phyloP scores from a whole-genome alignment of 1,140 invertebrate genomes.

The Agrypnia vestita region DNA sequence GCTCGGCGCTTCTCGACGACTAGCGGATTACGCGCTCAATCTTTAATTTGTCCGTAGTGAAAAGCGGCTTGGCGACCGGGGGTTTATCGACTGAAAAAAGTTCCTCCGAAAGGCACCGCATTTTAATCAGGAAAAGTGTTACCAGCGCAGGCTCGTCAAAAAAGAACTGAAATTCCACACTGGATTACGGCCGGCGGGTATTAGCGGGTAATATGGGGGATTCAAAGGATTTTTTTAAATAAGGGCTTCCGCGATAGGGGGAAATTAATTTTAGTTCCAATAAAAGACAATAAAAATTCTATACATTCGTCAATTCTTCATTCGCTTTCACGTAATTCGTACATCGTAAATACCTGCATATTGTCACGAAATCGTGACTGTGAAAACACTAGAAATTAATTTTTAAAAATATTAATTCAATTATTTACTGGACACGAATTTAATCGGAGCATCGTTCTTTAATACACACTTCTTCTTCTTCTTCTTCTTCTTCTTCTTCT shows the following conservation, averaged over 20 bases:
- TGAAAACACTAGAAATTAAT: too few relatives aligned
- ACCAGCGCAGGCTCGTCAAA: conserved; percentile 15
- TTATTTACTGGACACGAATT: too few relatives aligned
- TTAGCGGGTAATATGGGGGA: conserved; percentile 18
- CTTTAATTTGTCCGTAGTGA: background rate
- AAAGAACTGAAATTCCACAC: conserved; percentile 10
- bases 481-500: too few relatives aligned
- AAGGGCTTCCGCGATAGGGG: background rate
- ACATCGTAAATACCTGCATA: too few relatives aligned
- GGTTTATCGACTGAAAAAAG: conserved; percentile 24
- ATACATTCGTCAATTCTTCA: background rate
- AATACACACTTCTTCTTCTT: too few relatives aligned
- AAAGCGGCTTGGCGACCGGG: background rate
- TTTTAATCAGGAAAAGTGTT: conserved; percentile 43
- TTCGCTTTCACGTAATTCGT: background rate
- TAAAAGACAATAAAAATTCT: background rate
- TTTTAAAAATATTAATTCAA: too few relatives aligned
- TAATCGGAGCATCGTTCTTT: too few relatives aligned
- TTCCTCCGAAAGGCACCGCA: conserved; percentile 6
- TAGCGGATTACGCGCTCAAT: conserved; percentile 2
- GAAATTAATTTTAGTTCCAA: too few relatives aligned
- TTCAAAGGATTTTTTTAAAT: conserved; percentile 4
- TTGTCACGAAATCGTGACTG: too few relatives aligned
- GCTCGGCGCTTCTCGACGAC: background rate
- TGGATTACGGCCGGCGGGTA: conserved; percentile 16